Evolutionary conservation across 2,797 vertebrate genomes (phyloP), one percentile per base, ranked within the genome.

Genomic region (Hipposideros larvatus): DNA sequence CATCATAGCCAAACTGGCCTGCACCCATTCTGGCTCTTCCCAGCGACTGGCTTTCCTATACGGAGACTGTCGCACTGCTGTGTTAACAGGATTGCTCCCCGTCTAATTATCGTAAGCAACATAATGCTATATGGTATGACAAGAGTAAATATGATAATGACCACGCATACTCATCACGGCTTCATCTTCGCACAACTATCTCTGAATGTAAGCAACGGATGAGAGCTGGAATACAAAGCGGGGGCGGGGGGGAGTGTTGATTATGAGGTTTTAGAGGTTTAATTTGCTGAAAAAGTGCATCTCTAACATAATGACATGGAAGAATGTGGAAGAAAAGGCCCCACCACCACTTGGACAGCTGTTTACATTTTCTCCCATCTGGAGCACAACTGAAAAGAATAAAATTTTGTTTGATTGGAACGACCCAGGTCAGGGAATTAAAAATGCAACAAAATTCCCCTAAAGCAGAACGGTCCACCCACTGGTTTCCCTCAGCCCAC

Each of bases 291-390:
- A 97, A 93, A 95, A 96, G 87, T 92, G 88, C 96, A 97, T 98
- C 90, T 89, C 5, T 14, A 84, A 61, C 94, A 90, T 97, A 97
- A 96, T 5, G 13, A 88, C 89, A 91, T 53, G 94, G 78, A 84
- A 91, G 96, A 94, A 87, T 84, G 63, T 79, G 84, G 46, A 71
- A 87, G 96, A 95, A 97, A 95, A 91, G 80, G 7, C 91, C 91
- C 91, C 61, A 71, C 98, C 97, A 78, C 74, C 48, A 74, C 61
- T 79, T 91, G 90, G 97, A 92, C 98, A 98, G 96, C 98, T 98
- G 98, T 95, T 98, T 95, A 83, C 87, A 97, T 96, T 96, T 82
- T 97, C 87, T 97, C 92, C 95, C 97, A 96, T 98, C 97, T 97
- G 98, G 96, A 98, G 68, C 87, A 59, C 46, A 73, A 97, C 87